Evolutionary conservation across 2,888 invertebrate species (phyloP), one percentile per base, ranked within the genome.

Genomic region (Lasioglossum oenotherae): DNA sequence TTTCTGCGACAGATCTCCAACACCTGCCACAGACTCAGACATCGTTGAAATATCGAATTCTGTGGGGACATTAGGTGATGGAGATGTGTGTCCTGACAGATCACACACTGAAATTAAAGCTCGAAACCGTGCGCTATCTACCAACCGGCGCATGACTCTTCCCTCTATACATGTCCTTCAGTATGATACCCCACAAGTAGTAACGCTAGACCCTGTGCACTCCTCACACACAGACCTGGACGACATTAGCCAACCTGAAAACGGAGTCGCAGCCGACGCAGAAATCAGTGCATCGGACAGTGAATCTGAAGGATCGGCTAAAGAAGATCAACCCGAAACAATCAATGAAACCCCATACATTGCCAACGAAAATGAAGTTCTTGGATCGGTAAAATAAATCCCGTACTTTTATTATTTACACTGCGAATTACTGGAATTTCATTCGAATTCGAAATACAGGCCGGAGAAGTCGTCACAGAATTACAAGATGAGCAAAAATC

Each of bases 401-500:
- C 23, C 69, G 27, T 23, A 81, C 10, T n/a, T 23, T 60, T 69
- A 4, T 49, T 38, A 74, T 74, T 5, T 64, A 83, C 46, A 23
- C 12, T 69, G 6, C 8, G 67, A 35, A 46, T 27, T 38, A 14
- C 44, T 64, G 27, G 60, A 49, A 38, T 53, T 10, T 46, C 27
- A 53, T 31, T 35, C 19, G 12, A 46, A 44, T 82, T 74, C 12
- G 0, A 57, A 49, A 78, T 72, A 41, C 92, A 97, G 97, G 97
- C 97, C 31, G 98, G 98, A 0, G 98, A 98, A 93, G 97, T 99
- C 93, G 98, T 98, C 2, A 98, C 99, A 93, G 99, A 99, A 94
- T 97, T 99, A 38, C 98, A 98, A 0, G 99, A 99, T 82, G 99
- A 99, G 95, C 98, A 99, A 96, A 99, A 99, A 95, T 98, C 98